phyloP scores from a whole-genome alignment of 1,140 invertebrate genomes.

The Drosophila punjabiensis region DNA sequence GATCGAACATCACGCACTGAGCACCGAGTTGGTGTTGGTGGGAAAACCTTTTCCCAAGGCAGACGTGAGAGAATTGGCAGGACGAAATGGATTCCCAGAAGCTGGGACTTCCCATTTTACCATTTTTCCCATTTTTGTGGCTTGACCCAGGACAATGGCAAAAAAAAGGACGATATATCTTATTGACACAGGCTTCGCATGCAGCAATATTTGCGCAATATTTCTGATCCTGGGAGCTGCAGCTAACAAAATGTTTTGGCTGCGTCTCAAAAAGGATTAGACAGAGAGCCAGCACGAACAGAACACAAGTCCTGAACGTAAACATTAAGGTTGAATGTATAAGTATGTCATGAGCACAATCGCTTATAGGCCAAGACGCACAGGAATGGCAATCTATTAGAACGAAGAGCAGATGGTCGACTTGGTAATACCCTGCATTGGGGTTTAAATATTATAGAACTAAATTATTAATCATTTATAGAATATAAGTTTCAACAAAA shows the following conservation, averaged over 20 bases:
- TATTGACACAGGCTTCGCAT: constrained; percentile 47
- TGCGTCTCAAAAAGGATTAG: constrained; percentile 70
- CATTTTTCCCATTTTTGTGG: constrained; percentile 74
- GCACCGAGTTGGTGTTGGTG: neutral
- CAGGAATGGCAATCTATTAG: neutral
- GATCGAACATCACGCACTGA: constrained; percentile 69
- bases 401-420: neutral
- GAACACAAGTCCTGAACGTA: constrained; percentile 44
- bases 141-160: constrained; percentile 51
- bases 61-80: constrained; percentile 63
- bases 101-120: constrained; percentile 29
- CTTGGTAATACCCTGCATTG: neutral
- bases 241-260: constrained; percentile 79
- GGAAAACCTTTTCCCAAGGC: constrained; percentile 51
- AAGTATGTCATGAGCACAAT: constrained; percentile 6
- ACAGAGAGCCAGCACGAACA: constrained; percentile 10
- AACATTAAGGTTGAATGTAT: constrained; percentile 30
- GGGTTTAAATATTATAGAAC: neutral
- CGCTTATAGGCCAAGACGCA: constrained; percentile 27
- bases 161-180: constrained; percentile 43
- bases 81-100: constrained; percentile 63
- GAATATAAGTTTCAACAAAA: too few relatives aligned
- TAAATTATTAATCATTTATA: too few relatives aligned
- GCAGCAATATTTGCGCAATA: constrained; percentile 79
- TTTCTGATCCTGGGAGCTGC: constrained; percentile 55